Evolutionary conservation across 2,113 vertebrate genomes (phyloP), one percentile per base, ranked within the genome.

Genomic region (Scolopax mira): DNA sequence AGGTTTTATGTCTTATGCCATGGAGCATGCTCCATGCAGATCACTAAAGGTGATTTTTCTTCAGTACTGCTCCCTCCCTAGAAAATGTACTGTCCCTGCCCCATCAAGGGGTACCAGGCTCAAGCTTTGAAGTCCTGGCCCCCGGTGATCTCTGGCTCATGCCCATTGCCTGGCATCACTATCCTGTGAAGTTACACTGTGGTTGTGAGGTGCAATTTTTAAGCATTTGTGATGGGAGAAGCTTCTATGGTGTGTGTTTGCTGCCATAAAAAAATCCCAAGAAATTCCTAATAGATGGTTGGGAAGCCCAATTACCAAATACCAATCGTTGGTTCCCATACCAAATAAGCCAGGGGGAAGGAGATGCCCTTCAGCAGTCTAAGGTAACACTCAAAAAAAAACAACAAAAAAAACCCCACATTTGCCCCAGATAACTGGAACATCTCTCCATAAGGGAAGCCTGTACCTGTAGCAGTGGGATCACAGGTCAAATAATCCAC

Each of bases 371-470:
- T 88, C 77, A 71, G 35, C 42, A 39, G 27, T 79, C 41, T 54
- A 75, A 74, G 48, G 55, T 42, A 85, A 91, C 3, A 44, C 21
- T n/a, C 61, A 13, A 37, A 58, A 71, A 46, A 74, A 64, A n/a
- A n/a, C n/a, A n/a, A n/a, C n/a, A n/a, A 62, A 55, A 0, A 42
- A 19, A 48, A 10, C 5, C 11, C 5, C 35, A 74, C 0, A 0
- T 17, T 48, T 67, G 25, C 10, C 61, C 21, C 18, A 14, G 18
- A 4, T 73, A 83, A 57, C 24, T 49, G 35, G 17, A 85, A 71
- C 18, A 61, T 19, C 18, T 91, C 30, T n/a, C n/a, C 35, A 6
- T 11, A 42, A 30, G 22, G 30, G 30, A 67, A 82, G 18, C 58
- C 0, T 81, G 42, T 35, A 87, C 41, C 37, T 54, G 15, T 9